Percentiles rank a stretch among this genome's conserved stretches.
Conservation (phyloP, 2,797 vertebrate genomes). For the Peromyscus attwateri region DNA sequence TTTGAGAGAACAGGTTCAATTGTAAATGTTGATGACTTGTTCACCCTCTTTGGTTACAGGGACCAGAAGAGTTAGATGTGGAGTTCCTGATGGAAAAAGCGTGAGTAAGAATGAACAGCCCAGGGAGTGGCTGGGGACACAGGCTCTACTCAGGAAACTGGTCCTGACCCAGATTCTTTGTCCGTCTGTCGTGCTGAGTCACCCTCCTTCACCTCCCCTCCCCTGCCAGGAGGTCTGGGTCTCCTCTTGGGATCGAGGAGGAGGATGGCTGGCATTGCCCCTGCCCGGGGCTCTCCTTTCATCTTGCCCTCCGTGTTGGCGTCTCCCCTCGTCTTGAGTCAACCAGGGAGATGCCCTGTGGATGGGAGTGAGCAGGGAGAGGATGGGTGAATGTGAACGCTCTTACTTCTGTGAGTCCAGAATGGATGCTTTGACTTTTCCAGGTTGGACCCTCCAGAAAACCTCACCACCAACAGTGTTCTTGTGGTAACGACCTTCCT, state of each 20-base stretch:
- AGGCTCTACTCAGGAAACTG: neutral
- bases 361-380: neutral
- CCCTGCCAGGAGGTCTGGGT: neutral
- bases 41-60: constrained; percentile 81
- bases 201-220: neutral
- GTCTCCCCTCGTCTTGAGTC: neutral
- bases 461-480: constrained; percentile 88
- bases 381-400: neutral
- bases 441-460: constrained; percentile 85
- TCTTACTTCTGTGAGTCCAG: neutral
- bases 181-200: neutral
- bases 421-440: constrained; percentile 76
- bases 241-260: neutral
- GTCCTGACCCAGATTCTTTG: neutral
- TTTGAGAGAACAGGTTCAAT: neutral
- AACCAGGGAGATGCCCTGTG: neutral
- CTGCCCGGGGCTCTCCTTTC: neutral
- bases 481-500: constrained; percentile 87
- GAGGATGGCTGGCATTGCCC: neutral
- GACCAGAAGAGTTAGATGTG: constrained; percentile 87
- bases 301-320: neutral
- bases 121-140: neutral
- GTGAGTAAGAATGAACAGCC: constrained; percentile 84
- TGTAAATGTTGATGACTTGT: neutral
- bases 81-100: constrained; percentile 89